Conservation (phyloP, 2,888 invertebrate genomes). For the Dryomyza anilis region DNA sequence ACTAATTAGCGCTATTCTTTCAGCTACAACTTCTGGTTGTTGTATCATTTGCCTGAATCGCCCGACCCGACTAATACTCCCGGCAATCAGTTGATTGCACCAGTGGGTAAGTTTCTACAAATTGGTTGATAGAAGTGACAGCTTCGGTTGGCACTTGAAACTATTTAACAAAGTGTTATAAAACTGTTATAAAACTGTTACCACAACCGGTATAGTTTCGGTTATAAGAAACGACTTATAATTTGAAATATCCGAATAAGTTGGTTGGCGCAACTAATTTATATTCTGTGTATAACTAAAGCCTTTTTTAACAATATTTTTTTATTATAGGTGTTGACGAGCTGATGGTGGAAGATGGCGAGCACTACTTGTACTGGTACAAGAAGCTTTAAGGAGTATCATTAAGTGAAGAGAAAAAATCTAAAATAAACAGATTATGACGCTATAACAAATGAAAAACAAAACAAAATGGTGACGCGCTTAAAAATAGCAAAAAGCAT, state of each 20-base stretch:
- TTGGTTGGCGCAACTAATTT: neutral
- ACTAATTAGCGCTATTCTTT: neutral
- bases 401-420: constrained; percentile 47
- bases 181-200: no score
- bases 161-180: no score
- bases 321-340: constrained; percentile 75
- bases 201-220: no score
- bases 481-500: constrained; percentile 4
- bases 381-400: constrained; percentile 74
- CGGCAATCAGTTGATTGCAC: constrained; percentile 85
- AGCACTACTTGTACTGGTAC: constrained; percentile 91
- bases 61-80: constrained; percentile 83
- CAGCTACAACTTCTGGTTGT: constrained; percentile 87
- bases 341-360: constrained; percentile 82
- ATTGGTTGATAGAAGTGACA: neutral
- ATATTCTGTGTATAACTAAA: neutral
- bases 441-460: constrained; percentile 15
- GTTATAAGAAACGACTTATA: no score
- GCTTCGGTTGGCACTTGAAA: no score
- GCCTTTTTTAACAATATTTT: constrained; percentile 3
- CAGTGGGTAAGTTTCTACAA: constrained; percentile 73
- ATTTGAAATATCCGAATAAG: neutral
- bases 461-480: constrained; percentile 2
- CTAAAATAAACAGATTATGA: neutral
- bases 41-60: constrained; percentile 79